A percentile compares a stretch with the other conserved stretches of the same genome.
These are phyloP conservation scores for Bos taurus DNA, from an alignment of 2,113 vertebrate genomes.

Conservation along the genomic window DNA sequence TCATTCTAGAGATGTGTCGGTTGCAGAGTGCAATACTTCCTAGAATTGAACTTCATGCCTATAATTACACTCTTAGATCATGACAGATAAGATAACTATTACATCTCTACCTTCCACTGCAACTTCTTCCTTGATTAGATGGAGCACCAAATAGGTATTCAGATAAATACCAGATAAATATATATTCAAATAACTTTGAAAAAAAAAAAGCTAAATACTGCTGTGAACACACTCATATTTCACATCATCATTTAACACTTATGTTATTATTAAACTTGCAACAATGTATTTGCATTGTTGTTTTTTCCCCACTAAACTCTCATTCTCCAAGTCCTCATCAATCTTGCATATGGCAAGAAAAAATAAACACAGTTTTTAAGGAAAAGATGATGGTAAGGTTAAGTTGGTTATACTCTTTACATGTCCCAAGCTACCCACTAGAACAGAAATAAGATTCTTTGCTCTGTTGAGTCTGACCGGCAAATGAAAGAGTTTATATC, in stretches of 20 bases:
- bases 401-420: neutral
- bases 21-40: neutral
- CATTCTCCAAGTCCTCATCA: neutral
- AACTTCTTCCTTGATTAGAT: slow-evolving; percentile 2
- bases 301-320: neutral
- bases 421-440: neutral
- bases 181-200: neutral
- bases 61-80: neutral
- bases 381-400: neutral
- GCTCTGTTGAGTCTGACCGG: neutral
- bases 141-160: neutral
- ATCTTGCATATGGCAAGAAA: neutral
- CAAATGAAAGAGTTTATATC: neutral
- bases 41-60: neutral
- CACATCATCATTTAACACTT: neutral
- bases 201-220: neutral
- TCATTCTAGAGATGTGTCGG: neutral
- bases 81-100: neutral
- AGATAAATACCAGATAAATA: neutral
- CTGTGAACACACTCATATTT: neutral
- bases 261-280: neutral
- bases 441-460: neutral
- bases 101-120: neutral
- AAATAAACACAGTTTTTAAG: neutral
- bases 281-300: neutral